Evolutionary conservation across 2,797 vertebrate genomes (phyloP).

Genomic region (Chloroceryle inda): DNA sequence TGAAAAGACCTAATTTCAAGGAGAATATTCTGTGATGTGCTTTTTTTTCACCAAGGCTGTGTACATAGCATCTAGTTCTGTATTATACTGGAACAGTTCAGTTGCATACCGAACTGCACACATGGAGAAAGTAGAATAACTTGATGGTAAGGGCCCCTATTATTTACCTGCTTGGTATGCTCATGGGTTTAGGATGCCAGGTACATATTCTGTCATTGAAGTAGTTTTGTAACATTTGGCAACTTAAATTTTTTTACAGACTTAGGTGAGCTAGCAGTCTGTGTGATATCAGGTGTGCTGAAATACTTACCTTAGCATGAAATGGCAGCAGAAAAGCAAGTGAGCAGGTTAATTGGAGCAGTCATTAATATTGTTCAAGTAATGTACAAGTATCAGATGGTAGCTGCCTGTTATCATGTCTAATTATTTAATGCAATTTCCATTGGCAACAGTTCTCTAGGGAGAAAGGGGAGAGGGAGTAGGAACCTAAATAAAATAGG

Average conservation of each 20-base stretch:
- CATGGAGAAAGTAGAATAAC: background rate
- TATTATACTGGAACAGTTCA: background rate
- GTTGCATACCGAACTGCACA: background rate
- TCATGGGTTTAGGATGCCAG: background rate
- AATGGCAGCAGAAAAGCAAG: background rate
- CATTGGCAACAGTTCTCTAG: background rate
- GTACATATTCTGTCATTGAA: background rate
- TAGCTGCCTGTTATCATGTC: background rate
- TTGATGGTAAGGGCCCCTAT: background rate
- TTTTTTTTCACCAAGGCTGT: background rate
- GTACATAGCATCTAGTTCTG: background rate
- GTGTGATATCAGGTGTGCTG: background rate
- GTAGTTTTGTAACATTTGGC: fast-evolving
- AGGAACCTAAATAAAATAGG: background rate
- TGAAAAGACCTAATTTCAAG: background rate
- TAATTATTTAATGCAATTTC: background rate
- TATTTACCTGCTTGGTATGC: background rate
- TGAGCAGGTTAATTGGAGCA: background rate
- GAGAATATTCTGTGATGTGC: background rate
- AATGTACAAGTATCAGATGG: background rate
- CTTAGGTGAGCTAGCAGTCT: background rate
- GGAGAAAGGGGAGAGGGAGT: background rate
- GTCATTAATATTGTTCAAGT: background rate
- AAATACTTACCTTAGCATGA: background rate
- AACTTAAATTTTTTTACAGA: background rate